These are phyloP conservation scores for Spicauda simplicius DNA, from an alignment of 2,888 invertebrate species.

Conservation along the genomic window DNA sequence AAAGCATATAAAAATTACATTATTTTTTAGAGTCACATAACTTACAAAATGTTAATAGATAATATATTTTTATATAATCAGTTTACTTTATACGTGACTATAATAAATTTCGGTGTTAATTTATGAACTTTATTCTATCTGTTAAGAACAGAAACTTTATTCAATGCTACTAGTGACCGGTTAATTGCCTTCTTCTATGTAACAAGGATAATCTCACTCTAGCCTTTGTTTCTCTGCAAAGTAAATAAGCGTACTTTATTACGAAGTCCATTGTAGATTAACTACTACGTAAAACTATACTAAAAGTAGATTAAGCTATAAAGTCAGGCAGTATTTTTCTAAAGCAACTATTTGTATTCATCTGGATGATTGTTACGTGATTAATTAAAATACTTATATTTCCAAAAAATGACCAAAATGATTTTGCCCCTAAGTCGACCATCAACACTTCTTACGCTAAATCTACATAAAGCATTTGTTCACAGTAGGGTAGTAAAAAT, in stretches of 20 bases:
- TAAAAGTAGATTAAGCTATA: constrained; percentile 8
- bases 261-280: constrained; percentile 9
- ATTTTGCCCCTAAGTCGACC: no score
- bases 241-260: constrained; percentile 17
- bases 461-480: no score
- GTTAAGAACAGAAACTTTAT: no score
- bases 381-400: not conserved
- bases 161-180: not conserved
- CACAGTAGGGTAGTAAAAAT: no score
- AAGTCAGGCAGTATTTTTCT: not conserved
- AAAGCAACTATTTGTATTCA: constrained; percentile 4
- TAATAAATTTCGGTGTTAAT: no score
- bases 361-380: not conserved
- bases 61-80: no score
- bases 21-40: no score
- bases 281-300: not conserved
- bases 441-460: no score
- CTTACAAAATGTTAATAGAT: no score
- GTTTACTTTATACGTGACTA: no score
- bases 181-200: constrained; percentile 1
- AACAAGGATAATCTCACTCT: not conserved
- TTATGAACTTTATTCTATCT: no score
- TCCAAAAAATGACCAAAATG: not conserved
- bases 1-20: no score
- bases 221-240: constrained; percentile 1